Evolutionary conservation across 2,888 invertebrate species (phyloP), one percentile per base, ranked within the genome.

Genomic region (Eulithis prunata): DNA sequence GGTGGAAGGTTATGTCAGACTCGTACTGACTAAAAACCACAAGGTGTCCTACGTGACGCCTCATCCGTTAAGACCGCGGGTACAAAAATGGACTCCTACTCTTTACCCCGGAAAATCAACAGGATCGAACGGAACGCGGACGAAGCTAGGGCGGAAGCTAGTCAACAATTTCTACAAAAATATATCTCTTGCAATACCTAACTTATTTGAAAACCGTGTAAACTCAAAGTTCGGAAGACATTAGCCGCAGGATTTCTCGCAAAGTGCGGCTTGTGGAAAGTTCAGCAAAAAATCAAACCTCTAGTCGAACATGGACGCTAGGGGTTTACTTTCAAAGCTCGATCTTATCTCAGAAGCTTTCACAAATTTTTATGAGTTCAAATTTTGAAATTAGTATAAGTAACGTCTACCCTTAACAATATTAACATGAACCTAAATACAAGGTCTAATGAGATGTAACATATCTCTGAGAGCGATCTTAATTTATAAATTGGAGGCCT

Each of bases 321-420:
- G 41, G 28, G 58, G 21, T 21, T 49, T 49, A 49, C 57, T 57
- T 57, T 57, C 38, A 49, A 38, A 57, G 38, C n/a, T n/a, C n/a
- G 32, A 56, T 21, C 21, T 21, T 21, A 21, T 21, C 21, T 21
- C 21, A 21, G 21, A 21, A 21, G 21, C 21, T 21, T 21, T 21
- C 21, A 21, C 21, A 57, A 57, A 57, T 57, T 10, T 10, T 8
- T 11, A 41, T 8, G 41, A 41, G 5, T 1, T 21, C 21, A 32
- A 32, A 32, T 32, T 32, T 11, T 41, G 7, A 41, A 41, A 46
- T 5, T 3, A 13, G 46, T 46, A n/a, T n/a, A n/a, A n/a, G n/a
- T 46, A 3, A n/a, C 21, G 46, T 13, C 46, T 46, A 46, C 46
- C n/a, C 12, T 13, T 11, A 28, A 21, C 28, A 51, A 3, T 28